Conservation (phyloP, 2,888 invertebrate genomes). For the Sialis fuliginosa region DNA sequence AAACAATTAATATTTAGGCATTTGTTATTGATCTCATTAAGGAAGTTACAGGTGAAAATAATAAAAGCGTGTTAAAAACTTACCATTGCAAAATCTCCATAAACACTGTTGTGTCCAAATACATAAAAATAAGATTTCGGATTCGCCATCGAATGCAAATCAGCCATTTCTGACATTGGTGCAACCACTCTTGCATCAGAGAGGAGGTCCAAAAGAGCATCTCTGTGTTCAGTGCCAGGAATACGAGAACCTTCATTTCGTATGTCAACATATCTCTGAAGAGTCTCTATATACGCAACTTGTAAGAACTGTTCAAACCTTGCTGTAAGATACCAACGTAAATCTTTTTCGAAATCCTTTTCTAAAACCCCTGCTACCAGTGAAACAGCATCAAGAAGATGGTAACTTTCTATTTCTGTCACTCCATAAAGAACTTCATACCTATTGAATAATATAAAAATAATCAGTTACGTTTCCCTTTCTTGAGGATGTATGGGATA, state of each 20-base stretch:
- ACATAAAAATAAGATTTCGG: constrained; percentile 74
- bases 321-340: constrained; percentile 60
- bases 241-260: constrained; percentile 33
- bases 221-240: constrained; percentile 43
- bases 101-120: constrained; percentile 67
- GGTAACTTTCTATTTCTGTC: constrained; percentile 65
- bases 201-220: constrained; percentile 69
- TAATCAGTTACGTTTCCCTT: too few species aligned
- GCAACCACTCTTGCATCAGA: constrained; percentile 78
- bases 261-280: constrained; percentile 34
- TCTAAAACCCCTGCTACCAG: constrained; percentile 56
- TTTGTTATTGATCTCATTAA: constrained; percentile 1
- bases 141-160: constrained; percentile 58
- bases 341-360: constrained; percentile 55
- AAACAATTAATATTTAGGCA: constrained; percentile 13
- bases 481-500: too few species aligned
- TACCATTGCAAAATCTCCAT: constrained; percentile 61
- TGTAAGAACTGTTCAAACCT: constrained; percentile 61
- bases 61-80: too few species aligned
- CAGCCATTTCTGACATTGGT: constrained; percentile 58
- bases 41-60: too few species aligned
- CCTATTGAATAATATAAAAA: constrained; percentile 25
- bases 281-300: constrained; percentile 39
- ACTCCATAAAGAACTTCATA: constrained; percentile 78
- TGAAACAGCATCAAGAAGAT: constrained; percentile 53